Evolutionary conservation across 2,113 vertebrate genomes (phyloP).

Genomic region (Tachysurus vachellii): DNA sequence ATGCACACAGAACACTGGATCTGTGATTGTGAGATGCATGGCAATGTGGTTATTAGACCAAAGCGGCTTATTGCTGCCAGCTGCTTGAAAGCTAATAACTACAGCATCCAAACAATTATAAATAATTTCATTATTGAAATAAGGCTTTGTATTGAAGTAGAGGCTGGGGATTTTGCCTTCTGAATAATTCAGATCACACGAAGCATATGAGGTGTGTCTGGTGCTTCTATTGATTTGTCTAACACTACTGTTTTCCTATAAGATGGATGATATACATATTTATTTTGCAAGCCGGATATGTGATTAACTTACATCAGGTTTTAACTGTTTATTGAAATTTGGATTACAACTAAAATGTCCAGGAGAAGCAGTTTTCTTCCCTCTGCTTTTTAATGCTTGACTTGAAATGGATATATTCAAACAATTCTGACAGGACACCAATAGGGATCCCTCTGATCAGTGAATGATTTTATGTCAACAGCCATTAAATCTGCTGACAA

Average conservation of each 20-base stretch:
- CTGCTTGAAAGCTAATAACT: slow-evolving; percentile 18
- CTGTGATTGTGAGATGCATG: slow-evolving; percentile 66
- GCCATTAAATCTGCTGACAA: not conserved
- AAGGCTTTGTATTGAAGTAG: not conserved
- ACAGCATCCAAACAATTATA: not conserved
- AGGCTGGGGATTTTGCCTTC: not conserved
- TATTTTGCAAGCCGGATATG: not conserved
- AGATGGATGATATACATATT: not conserved
- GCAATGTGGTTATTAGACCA: slow-evolving; percentile 66
- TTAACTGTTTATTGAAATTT: not conserved
- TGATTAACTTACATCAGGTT: not conserved
- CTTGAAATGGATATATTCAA: not conserved
- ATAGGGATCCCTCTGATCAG: not conserved
- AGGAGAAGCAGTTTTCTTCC: not conserved
- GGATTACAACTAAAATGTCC: not conserved
- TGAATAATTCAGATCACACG: not conserved
- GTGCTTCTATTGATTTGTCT: not conserved
- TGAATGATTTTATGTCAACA: not conserved
- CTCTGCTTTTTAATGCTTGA: not conserved
- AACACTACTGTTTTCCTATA: not conserved
- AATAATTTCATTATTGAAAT: not conserved
- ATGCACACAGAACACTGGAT: slow-evolving; percentile 42
- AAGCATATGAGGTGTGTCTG: not conserved
- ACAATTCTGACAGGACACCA: not conserved
- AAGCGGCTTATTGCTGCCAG: slow-evolving; percentile 51